A percentile compares a stretch with the other conserved stretches of the same genome.
Evolutionary conservation across 2,888 invertebrate species (phyloP).

Genomic region (Euplexia lucipara): DNA sequence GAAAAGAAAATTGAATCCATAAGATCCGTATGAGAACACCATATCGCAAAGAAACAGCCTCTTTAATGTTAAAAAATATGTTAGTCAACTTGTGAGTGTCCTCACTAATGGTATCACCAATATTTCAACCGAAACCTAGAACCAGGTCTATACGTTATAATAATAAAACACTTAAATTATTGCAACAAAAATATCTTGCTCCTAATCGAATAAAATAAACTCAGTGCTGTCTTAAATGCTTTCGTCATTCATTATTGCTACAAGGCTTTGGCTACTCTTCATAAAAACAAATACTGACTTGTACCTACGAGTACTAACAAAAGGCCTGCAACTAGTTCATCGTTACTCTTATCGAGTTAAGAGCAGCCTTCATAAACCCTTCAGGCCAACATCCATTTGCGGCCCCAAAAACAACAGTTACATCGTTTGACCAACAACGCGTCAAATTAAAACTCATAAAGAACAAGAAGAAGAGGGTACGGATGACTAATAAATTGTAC

Average conservation of each 20-base stretch:
- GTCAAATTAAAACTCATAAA: constrained; percentile 61
- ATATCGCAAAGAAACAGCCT: no score
- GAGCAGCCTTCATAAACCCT: constrained; percentile 53
- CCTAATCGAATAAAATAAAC: background rate
- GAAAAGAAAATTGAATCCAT: no score
- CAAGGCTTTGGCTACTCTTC: background rate
- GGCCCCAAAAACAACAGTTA: constrained; percentile 26
- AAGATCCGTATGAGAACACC: no score
- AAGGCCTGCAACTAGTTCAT: constrained; percentile 4
- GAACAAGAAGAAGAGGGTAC: constrained; percentile 29
- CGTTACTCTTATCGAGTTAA: constrained; percentile 38
- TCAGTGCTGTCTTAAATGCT: background rate
- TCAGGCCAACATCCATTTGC: constrained; percentile 17
- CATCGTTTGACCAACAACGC: constrained; percentile 51
- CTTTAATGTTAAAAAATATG: no score
- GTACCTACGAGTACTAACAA: constrained; percentile 22
- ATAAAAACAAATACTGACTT: constrained; percentile 18
- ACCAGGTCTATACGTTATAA: no score
- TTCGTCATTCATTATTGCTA: background rate
- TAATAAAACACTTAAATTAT: no score
- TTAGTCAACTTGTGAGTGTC: no score
- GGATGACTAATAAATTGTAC: constrained; percentile 48
- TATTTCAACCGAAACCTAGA: no score
- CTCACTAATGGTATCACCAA: no score
- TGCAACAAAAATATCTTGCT: background rate